Conservation (phyloP, 2,888 invertebrate species). For the Anthrax anthrax region DNA sequence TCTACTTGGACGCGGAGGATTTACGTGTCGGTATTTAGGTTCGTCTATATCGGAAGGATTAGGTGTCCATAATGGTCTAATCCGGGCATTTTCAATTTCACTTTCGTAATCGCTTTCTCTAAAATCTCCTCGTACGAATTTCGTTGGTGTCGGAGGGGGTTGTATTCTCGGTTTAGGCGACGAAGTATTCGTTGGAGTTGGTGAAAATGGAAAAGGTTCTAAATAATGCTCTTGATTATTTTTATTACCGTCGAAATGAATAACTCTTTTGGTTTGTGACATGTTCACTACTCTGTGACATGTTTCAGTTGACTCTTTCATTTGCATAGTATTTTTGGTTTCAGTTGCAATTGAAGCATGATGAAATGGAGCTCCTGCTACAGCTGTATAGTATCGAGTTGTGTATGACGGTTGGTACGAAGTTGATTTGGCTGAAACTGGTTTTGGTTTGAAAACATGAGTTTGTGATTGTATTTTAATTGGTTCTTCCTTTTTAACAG, state of each 20-base stretch:
- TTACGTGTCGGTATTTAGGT: conserved; percentile 45
- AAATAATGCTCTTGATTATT: conserved; percentile 18
- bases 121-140: conserved; percentile 49
- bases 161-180: conserved; percentile 31
- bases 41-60: conserved; percentile 42
- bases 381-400: conserved; percentile 41
- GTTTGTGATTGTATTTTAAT: conserved; percentile 24
- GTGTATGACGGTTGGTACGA: conserved; percentile 41
- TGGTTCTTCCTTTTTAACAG: conserved; percentile 36
- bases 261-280: conserved; percentile 53
- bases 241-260: conserved; percentile 46
- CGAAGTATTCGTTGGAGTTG: conserved; percentile 30
- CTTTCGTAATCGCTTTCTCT: conserved; percentile 57
- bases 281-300: conserved; percentile 50
- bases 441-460: conserved; percentile 39
- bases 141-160: conserved; percentile 44
- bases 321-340: conserved; percentile 52
- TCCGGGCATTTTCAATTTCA: conserved; percentile 45
- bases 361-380: conserved; percentile 42
- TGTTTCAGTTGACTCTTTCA: conserved; percentile 53
- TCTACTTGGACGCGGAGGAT: conserved; percentile 38
- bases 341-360: conserved; percentile 48
- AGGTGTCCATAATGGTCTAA: conserved; percentile 50
- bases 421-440: conserved; percentile 38
- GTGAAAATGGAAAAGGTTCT: conserved; percentile 37